These are phyloP conservation scores for Drosophila melanocephala DNA, from an alignment of 2,888 invertebrate species.

Conservation along the genomic window DNA sequence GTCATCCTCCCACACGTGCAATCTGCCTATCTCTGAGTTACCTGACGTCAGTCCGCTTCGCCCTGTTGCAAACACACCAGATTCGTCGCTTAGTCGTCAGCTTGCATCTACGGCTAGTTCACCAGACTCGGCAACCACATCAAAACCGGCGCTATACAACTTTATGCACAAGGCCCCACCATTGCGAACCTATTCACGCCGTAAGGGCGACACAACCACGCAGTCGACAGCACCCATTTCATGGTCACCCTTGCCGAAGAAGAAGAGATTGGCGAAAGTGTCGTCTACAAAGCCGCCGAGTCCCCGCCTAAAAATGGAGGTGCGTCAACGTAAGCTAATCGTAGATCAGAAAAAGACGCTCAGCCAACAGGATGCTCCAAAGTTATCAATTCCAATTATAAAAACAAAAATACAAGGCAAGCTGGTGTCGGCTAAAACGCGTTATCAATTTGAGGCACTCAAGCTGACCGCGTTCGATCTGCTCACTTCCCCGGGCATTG, in stretches of 20 bases:
- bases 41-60: not conserved
- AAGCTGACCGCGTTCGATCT: constrained; percentile 81
- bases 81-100: not conserved
- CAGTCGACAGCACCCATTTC: constrained; percentile 32
- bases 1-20: not conserved
- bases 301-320: constrained; percentile 56
- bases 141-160: not conserved
- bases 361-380: constrained; percentile 45
- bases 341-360: constrained; percentile 70
- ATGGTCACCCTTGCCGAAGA: constrained; percentile 53
- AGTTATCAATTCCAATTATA: constrained; percentile 6
- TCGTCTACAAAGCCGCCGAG: constrained; percentile 62
- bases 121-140: too few species aligned
- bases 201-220: constrained; percentile 8
- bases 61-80: not conserved
- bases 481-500: constrained; percentile 69
- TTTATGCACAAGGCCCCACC: constrained; percentile 53
- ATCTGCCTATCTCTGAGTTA: not conserved
- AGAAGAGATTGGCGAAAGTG: constrained; percentile 25
- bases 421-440: constrained; percentile 63
- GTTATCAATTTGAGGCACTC: constrained; percentile 53
- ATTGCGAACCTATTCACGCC: constrained; percentile 74
- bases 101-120: not conserved
- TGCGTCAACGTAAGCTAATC: constrained; percentile 71
- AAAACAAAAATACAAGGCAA: constrained; percentile 43